A percentile compares a stretch with the other conserved stretches of the same genome.
These are phyloP conservation scores for Pan paniscus DNA, from an alignment of 2,113 vertebrate species.

Conservation along the genomic window DNA sequence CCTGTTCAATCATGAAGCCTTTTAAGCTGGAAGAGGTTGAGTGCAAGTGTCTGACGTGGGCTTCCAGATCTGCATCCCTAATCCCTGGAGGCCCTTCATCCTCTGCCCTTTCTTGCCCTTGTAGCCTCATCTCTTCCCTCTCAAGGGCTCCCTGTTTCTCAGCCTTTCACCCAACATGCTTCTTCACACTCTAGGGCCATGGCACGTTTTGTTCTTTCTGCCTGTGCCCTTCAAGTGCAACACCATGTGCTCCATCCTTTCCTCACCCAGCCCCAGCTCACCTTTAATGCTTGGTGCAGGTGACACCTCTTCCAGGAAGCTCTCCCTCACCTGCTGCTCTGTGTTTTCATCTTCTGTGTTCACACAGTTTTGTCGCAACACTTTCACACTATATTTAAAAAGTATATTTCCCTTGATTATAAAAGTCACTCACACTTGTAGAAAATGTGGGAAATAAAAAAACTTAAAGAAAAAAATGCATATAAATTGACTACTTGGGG, in stretches of 20 bases:
- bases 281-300: background rate
- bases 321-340: background rate
- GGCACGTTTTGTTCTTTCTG: background rate
- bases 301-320: background rate
- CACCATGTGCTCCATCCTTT: accelerated
- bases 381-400: background rate
- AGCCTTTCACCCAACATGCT: background rate
- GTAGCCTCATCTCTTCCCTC: background rate
- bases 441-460: background rate
- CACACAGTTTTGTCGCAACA: background rate
- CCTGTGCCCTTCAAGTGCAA: background rate
- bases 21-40: background rate
- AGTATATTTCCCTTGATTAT: background rate
- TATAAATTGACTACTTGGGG: background rate
- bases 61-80: background rate
- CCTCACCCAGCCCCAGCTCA: accelerated
- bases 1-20: background rate
- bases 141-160: background rate
- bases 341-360: background rate
- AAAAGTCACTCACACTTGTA: background rate
- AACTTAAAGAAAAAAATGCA: background rate
- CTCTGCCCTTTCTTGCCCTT: background rate
- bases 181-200: accelerated
- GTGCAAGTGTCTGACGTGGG: background rate
- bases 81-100: background rate